Conservation (phyloP, 2,113 vertebrate species). For the Mirza zaza region DNA sequence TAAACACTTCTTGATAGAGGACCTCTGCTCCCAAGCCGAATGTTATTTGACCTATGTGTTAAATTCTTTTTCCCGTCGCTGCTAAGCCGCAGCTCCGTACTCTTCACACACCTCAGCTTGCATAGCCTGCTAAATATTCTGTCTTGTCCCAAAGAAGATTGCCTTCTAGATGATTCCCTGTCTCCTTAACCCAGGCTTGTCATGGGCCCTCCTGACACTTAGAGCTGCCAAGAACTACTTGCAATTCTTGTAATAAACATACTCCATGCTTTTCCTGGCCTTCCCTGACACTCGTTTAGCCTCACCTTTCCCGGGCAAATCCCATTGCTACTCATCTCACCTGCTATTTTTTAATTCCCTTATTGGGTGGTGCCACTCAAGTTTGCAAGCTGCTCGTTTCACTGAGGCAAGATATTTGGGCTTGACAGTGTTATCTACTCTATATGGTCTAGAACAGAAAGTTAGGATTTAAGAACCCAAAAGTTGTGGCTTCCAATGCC, state of each 20-base stretch:
- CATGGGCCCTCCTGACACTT: not conserved
- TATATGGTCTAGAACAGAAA: not conserved
- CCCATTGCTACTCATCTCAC: not conserved
- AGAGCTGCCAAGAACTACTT: constrained; percentile 52
- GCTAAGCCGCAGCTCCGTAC: not conserved
- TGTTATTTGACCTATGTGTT: constrained; percentile 69
- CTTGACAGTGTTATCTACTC: not conserved
- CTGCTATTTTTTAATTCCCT: not conserved
- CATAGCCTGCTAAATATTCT: not conserved
- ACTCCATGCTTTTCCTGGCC: not conserved
- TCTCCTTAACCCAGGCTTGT: constrained; percentile 42
- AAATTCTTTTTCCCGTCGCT: not conserved
- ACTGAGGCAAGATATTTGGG: constrained; percentile 1
- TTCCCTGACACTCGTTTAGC: not conserved
- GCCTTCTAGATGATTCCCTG: constrained; percentile 18
- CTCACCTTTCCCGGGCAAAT: constrained; percentile 16
- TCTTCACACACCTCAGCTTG: constrained; percentile 14
- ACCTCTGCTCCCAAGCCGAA: not conserved
- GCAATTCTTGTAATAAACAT: not conserved
- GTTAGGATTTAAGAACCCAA: constrained; percentile 6
- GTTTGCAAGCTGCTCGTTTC: not conserved
- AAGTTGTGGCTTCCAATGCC: not conserved
- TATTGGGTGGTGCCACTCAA: not conserved
- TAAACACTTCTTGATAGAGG: constrained; percentile 17
- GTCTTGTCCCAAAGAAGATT: not conserved